Evolutionary conservation across 2,113 vertebrate species (phyloP).

Genomic region (Microcebus griseorufus): DNA sequence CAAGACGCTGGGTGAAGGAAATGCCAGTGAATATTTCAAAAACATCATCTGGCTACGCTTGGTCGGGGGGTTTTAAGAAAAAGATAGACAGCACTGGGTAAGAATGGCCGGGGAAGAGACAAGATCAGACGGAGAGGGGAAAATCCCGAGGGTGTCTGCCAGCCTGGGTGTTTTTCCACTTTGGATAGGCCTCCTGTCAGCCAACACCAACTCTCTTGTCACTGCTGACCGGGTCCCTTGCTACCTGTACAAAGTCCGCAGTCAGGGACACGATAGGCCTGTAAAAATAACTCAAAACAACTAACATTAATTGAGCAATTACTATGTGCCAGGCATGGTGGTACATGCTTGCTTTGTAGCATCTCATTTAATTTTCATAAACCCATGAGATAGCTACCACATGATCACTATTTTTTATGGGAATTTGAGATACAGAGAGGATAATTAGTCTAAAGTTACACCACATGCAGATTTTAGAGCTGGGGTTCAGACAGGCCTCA

Average conservation of each 20-base stretch:
- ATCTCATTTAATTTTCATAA: background rate
- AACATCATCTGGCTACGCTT: background rate
- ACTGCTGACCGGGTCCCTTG: background rate
- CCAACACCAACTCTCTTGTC: background rate
- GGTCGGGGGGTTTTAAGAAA: background rate
- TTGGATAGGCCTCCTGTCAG: background rate
- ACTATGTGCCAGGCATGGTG: background rate
- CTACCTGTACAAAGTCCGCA: background rate
- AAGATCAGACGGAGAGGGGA: background rate
- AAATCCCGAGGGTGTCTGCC: background rate
- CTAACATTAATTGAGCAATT: background rate
- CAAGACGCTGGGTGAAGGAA: background rate
- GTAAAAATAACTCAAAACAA: background rate
- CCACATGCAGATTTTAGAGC: background rate
- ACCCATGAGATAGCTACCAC: background rate
- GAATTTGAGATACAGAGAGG: background rate
- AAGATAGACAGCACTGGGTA: background rate
- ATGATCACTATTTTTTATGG: background rate
- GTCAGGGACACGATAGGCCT: background rate
- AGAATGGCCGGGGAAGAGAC: background rate
- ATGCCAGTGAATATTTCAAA: background rate
- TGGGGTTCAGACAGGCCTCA: background rate
- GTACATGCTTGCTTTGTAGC: background rate
- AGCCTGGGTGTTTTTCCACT: background rate
- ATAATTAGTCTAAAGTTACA: background rate